Percentiles rank a stretch among this genome's conserved stretches.
Evolutionary conservation across 1,140 invertebrate genomes (phyloP).

Genomic region (Lasioglossum albipes): DNA sequence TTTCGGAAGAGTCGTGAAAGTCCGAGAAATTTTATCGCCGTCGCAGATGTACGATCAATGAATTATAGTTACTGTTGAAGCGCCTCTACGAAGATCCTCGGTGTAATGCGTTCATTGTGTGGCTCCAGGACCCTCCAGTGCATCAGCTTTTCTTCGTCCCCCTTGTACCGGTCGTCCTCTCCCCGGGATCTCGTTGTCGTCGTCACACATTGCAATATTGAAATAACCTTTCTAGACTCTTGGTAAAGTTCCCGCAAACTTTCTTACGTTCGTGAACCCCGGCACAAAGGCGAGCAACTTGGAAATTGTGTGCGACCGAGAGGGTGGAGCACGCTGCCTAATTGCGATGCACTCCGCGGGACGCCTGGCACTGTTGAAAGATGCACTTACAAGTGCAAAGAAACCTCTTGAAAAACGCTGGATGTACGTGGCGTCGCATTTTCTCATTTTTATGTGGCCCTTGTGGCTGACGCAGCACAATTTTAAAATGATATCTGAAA

Average conservation of each 20-base stretch:
- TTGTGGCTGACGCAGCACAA: no score
- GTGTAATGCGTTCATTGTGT: constrained; percentile 23
- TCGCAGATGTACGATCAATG: constrained; percentile 7
- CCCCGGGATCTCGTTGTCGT: no score
- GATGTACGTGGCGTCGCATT: background rate
- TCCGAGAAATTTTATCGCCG: constrained; percentile 8
- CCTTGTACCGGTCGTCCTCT: no score
- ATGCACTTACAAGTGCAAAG: background rate
- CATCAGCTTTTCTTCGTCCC: constrained; percentile 4
- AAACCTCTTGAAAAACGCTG: background rate
- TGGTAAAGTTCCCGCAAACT: constrained; percentile 48
- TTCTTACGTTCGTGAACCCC: constrained; percentile 2
- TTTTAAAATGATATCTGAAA: no score
- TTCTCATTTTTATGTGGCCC: no score
- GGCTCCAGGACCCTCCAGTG: background rate
- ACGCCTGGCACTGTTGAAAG: background rate
- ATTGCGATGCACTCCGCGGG: constrained; percentile 78
- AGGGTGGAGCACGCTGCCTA: constrained; percentile 66
- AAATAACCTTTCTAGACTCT: constrained; percentile 68
- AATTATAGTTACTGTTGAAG: constrained; percentile 18
- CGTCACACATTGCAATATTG: constrained; percentile 64
- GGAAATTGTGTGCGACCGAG: constrained; percentile 46
- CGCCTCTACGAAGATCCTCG: constrained; percentile 5
- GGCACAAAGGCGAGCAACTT: constrained; percentile 48
- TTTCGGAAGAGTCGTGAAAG: background rate